These are phyloP conservation scores for Furcifer pardalis DNA, from an alignment of 2,797 vertebrate species.

Conservation along the genomic window DNA sequence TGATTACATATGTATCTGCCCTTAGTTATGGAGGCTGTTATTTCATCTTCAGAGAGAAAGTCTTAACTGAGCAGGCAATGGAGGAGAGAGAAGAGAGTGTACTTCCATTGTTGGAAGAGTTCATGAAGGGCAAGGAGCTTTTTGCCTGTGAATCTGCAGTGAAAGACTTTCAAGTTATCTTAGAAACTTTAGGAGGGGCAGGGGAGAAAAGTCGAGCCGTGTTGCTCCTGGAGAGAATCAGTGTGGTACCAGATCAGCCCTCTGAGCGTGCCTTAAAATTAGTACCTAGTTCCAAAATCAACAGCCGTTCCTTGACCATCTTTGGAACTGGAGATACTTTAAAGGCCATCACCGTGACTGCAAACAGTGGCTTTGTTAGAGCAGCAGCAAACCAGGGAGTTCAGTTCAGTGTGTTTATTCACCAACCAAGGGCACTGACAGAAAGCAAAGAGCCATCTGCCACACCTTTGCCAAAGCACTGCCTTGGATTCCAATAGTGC, in stretches of 20 bases:
- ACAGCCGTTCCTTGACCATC: conserved; percentile 88
- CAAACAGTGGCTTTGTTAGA: conserved; percentile 94
- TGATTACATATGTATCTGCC: conserved; percentile 93
- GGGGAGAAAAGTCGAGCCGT: conserved; percentile 87
- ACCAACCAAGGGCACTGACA: conserved; percentile 92
- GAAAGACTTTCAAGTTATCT: conserved; percentile 89
- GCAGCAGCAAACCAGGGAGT: conserved; percentile 94
- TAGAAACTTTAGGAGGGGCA: conserved; percentile 89
- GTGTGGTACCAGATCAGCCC: conserved; percentile 86
- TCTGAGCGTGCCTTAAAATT: conserved; percentile 87
- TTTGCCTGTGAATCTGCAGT: conserved; percentile 91
- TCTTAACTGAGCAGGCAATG: conserved; percentile 92
- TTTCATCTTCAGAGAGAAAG: conserved; percentile 89
- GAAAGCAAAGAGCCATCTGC: conserved; percentile 94
- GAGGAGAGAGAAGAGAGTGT: conserved; percentile 88
- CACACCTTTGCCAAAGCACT: conserved; percentile 76
- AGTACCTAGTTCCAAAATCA: conserved; percentile 89
- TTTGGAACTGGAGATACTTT: conserved; percentile 93
- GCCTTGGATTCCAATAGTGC: conserved; percentile 14
- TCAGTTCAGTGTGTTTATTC: conserved; percentile 92
- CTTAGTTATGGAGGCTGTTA: conserved; percentile 90
- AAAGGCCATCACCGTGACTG: conserved; percentile 93
- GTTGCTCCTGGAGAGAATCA: conserved; percentile 81
- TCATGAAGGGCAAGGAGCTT: conserved; percentile 92
- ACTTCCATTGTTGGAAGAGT: conserved; percentile 85